These are phyloP conservation scores for Salminus brasiliensis DNA, from an alignment of 2,113 vertebrate species.

Conservation along the genomic window DNA sequence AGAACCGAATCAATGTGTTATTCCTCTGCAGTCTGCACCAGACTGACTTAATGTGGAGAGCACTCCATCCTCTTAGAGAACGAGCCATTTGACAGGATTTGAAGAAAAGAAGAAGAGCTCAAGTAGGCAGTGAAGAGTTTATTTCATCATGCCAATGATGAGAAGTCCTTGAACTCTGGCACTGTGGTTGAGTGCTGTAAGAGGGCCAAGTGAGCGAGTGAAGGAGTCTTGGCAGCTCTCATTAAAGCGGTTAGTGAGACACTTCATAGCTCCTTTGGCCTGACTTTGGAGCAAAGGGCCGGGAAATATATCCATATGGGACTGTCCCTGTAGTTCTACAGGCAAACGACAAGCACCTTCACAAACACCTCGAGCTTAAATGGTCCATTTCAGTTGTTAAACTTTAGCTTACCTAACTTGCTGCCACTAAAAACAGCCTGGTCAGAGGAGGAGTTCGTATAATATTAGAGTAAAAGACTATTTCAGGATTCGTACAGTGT, in stretches of 20 bases:
- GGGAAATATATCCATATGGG: neutral
- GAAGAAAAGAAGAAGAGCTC: slow-evolving; percentile 9
- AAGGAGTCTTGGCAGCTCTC: slow-evolving; percentile 12
- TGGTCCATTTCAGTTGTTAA: neutral
- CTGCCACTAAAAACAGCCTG: too few relatives aligned
- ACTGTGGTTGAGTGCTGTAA: neutral
- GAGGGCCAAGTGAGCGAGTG: slow-evolving; percentile 7
- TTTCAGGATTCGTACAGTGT: too few relatives aligned
- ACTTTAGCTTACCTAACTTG: too few relatives aligned
- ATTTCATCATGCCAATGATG: slow-evolving; percentile 47
- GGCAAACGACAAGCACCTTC: too few relatives aligned
- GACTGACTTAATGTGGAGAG: slow-evolving; percentile 35
- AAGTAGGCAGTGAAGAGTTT: slow-evolving; percentile 33
- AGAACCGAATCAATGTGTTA: slow-evolving; percentile 67
- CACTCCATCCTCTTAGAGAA: slow-evolving; percentile 36
- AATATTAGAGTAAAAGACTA: too few relatives aligned
- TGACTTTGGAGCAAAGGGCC: neutral
- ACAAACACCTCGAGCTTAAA: neutral
- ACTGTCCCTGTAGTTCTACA: neutral
- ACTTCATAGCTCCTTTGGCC: slow-evolving; percentile 2
- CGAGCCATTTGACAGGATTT: slow-evolving; percentile 44
- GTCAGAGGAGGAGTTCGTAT: too few relatives aligned
- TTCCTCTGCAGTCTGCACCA: slow-evolving; percentile 40
- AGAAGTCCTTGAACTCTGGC: slow-evolving; percentile 51
- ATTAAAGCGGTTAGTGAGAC: slow-evolving; percentile 34